Conservation (phyloP, 2,797 vertebrate genomes). For the Sphaeramia orbicularis region DNA sequence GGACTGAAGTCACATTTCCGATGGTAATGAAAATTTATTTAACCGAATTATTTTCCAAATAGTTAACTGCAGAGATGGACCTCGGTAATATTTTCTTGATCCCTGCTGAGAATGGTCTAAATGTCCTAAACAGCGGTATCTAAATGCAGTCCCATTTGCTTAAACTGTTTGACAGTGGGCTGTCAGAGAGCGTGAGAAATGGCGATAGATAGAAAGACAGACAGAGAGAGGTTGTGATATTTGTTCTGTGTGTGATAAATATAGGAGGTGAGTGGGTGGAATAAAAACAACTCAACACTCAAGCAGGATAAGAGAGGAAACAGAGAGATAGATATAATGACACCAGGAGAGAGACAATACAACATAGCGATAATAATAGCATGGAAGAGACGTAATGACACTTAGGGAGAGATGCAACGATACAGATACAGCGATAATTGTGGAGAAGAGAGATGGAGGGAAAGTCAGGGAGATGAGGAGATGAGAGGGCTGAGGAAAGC, state of each 20-base stretch:
- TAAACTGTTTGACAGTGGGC: constrained; percentile 71
- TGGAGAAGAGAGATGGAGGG: constrained; percentile 44
- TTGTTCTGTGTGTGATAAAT: constrained; percentile 80
- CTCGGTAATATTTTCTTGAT: constrained; percentile 61
- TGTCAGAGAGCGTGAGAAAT: constrained; percentile 56
- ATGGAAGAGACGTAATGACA: constrained; percentile 56
- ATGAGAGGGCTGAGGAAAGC: constrained; percentile 1
- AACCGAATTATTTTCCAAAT: no score
- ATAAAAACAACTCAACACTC: constrained; percentile 75
- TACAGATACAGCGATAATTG: constrained; percentile 67
- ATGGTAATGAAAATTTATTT: no score
- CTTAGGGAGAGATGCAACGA: constrained; percentile 52
- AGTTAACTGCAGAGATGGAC: constrained; percentile 37
- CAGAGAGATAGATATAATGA: constrained; percentile 73
- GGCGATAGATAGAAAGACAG: constrained; percentile 60
- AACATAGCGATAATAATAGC: constrained; percentile 71
- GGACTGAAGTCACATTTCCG: no score
- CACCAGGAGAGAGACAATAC: constrained; percentile 68
- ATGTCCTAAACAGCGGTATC: constrained; percentile 47
- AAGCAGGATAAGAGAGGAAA: constrained; percentile 72
- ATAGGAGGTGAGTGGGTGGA: constrained; percentile 82
- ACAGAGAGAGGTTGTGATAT: constrained; percentile 73
- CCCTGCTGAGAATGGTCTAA: constrained; percentile 49
- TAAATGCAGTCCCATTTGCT: constrained; percentile 62
- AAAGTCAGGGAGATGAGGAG: constrained; percentile 34